Base-by-base conservation (phyloP, 2,888 invertebrate species). In the Timandra comae region DNA sequence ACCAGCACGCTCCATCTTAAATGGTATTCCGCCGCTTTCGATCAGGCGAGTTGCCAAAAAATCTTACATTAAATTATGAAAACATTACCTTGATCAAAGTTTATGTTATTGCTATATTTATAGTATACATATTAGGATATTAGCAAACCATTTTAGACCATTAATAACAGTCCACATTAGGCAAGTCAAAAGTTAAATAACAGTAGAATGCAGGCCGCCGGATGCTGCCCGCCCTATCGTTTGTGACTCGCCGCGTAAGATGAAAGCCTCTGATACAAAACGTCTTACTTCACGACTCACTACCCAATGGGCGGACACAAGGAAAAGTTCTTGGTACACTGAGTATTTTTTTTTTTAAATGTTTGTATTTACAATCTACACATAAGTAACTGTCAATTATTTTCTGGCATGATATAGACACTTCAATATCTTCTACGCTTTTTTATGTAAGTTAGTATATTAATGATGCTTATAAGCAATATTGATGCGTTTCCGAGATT, bases 181-280 rank as follows among this genome's bases (percentile, higher is more conserved):
- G 29, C 49, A 53, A 57, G 52, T 61, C 52, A 56, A 58, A 61
- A 58, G 54, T 62, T 56, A 43, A 50, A 58, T 47, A 54, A n/a
- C 48, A 34, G 35, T 45, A 47, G 46, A 40, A 30, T 41, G 41
- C 33, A n/a, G n/a, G n/a, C n/a, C n/a, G n/a, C n/a, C n/a, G n/a
- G 41, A 35, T 32, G 29, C 40, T 30, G 37, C 35, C 46, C 57
- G 43, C 59, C 56, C 60, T 58, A 66, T 72, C 73, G 71, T 80
- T 76, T 77, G 74, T 80, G 67, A 79, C 74, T 69, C 70, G 60
- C 57, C 71, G 79, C 71, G 69, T 66, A 64, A 73, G 77, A 80
- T 79, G 76, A 79, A 79, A 79, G 75, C 68, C 61, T 56, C 46
- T 60, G 66, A 70, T 70, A 78, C 74, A 74, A 74, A 73, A 71